Conservation (phyloP, 2,797 vertebrate species). For the Rhinogobio ventralis region DNA sequence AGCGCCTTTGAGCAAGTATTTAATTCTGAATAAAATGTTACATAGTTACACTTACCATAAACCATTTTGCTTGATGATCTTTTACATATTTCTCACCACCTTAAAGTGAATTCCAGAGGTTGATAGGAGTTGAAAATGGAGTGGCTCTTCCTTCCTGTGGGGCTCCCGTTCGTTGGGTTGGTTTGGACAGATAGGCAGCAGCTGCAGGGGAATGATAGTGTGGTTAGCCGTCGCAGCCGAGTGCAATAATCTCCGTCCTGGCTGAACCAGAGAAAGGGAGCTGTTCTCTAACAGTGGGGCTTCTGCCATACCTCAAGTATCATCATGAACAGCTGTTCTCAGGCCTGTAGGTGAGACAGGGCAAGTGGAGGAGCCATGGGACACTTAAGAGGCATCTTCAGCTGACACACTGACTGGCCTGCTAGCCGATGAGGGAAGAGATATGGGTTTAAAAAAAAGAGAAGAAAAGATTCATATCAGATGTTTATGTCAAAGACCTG, state of each 20-base stretch:
- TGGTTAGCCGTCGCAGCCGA: slow-evolving; percentile 9
- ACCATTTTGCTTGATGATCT: slow-evolving; percentile 10
- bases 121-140: background rate
- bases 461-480: background rate
- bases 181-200: slow-evolving; percentile 39
- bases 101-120: slow-evolving; percentile 28
- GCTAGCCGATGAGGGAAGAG: background rate
- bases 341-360: slow-evolving; percentile 15
- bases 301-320: slow-evolving; percentile 35
- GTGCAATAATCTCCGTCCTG: slow-evolving; percentile 29
- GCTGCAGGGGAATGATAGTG: slow-evolving; percentile 40
- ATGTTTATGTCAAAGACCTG: background rate
- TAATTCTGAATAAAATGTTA: background rate
- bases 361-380: slow-evolving; percentile 15
- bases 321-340: slow-evolving; percentile 39
- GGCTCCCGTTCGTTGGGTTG: background rate
- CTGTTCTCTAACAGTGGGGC: slow-evolving; percentile 13
- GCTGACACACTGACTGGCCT: slow-evolving; percentile 8
- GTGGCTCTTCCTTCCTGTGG: background rate
- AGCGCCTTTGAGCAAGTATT: background rate
- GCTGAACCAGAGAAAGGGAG: slow-evolving; percentile 31
- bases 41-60: background rate
- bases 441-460: background rate
- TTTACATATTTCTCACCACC: background rate
- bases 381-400: background rate